phyloP scores from a whole-genome alignment of 2,888 invertebrate genomes.

The Brenthis hecate region DNA sequence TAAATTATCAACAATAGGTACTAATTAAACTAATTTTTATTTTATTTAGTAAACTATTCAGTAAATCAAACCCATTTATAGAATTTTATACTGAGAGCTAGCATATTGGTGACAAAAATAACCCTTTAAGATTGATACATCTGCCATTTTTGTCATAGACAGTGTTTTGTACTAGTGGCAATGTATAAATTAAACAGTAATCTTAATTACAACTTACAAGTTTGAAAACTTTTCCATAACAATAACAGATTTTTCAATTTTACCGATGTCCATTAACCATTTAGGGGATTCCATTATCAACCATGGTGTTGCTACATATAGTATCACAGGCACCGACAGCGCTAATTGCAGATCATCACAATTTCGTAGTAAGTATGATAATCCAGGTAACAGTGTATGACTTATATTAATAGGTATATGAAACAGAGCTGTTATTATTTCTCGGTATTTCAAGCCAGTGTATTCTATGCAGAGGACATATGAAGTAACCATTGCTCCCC shows the following conservation, averaged over 20 bases:
- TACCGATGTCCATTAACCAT: constrained; percentile 64
- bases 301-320: constrained; percentile 50
- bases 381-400: constrained; percentile 57
- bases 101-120: too few relatives aligned
- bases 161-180: too few relatives aligned
- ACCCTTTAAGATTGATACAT: too few relatives aligned
- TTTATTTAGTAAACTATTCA: too few relatives aligned
- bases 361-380: constrained; percentile 62
- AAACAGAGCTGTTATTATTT: constrained; percentile 58
- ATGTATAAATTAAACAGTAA: too few relatives aligned
- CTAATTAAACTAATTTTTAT: too few relatives aligned
- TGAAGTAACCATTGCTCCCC: constrained; percentile 62
- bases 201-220: constrained; percentile 54
- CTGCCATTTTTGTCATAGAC: too few relatives aligned
- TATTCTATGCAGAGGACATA: constrained; percentile 65
- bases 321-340: constrained; percentile 59
- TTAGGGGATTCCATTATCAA: constrained; percentile 64
- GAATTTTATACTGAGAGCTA: too few relatives aligned
- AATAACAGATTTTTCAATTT: constrained; percentile 49
- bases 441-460: constrained; percentile 57
- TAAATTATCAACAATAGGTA: background rate
- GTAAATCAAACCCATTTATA: too few relatives aligned
- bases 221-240: constrained; percentile 58
- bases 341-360: constrained; percentile 60
- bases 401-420: constrained; percentile 64